Percentiles rank a stretch among this genome's conserved stretches.
Evolutionary conservation across 2,888 invertebrate species (phyloP).

Genomic region (Phaonia tiefii): DNA sequence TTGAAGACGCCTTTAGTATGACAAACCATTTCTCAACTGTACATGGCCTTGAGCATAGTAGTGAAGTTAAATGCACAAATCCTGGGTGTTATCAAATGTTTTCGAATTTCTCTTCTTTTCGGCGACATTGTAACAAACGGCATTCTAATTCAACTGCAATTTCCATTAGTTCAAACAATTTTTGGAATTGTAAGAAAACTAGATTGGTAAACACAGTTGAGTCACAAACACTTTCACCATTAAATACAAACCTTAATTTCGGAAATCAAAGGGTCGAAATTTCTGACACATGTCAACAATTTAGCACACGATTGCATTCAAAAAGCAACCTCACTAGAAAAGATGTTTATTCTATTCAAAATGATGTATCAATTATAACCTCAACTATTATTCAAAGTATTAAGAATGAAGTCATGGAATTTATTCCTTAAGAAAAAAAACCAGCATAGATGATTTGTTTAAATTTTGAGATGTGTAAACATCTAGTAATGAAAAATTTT

Average conservation of each 20-base stretch:
- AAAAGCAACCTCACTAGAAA: not conserved
- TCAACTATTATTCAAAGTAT: too few relatives aligned
- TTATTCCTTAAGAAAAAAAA: too few relatives aligned
- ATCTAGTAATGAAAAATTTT: too few relatives aligned
- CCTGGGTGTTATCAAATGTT: too few relatives aligned
- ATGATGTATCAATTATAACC: not conserved
- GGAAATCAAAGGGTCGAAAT: not conserved
- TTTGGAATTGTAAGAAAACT: too few relatives aligned
- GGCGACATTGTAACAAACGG: not conserved
- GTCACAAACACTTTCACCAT: not conserved
- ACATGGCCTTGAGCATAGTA: conserved; percentile 6
- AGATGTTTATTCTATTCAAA: conserved; percentile 3
- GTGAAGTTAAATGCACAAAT: not conserved
- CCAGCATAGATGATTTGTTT: conserved; percentile 45
- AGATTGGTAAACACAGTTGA: too few relatives aligned
- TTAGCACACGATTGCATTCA: conserved; percentile 9
- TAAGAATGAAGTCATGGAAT: conserved; percentile 2
- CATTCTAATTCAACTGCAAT: not conserved
- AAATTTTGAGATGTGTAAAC: conserved; percentile 37
- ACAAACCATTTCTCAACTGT: too few relatives aligned
- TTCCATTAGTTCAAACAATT: too few relatives aligned
- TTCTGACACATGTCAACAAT: not conserved
- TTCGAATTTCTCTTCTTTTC: conserved; percentile 5
- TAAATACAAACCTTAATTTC: not conserved
- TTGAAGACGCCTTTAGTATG: not conserved